Evolutionary conservation across 2,113 vertebrate species (phyloP).

Genomic region (Pollimyrus isidori): DNA sequence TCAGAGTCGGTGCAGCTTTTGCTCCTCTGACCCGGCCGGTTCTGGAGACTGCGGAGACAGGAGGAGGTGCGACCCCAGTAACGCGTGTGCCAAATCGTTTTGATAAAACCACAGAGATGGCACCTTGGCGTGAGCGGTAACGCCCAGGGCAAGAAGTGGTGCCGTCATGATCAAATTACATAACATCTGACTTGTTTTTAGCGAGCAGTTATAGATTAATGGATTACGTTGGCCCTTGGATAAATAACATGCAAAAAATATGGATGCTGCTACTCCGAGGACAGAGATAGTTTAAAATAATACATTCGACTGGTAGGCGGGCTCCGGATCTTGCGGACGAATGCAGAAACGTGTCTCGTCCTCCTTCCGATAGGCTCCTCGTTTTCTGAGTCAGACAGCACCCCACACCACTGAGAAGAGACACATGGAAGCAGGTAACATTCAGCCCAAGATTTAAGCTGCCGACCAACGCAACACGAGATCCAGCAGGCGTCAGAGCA

Average conservation of each 20-base stretch:
- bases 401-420: slow-evolving; percentile 36
- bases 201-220: neutral
- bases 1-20: slow-evolving; percentile 80
- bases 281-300: neutral
- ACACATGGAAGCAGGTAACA: neutral
- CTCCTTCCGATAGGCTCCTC: slow-evolving; percentile 79
- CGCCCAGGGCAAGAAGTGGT: neutral
- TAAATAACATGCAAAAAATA: neutral
- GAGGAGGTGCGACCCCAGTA: neutral
- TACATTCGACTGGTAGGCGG: slow-evolving; percentile 39
- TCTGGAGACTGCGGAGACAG: slow-evolving; percentile 59
- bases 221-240: neutral
- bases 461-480: neutral
- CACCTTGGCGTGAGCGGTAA: neutral
- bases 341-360: slow-evolving; percentile 75
- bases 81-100: neutral
- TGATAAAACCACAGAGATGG: neutral
- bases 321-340: slow-evolving; percentile 71
- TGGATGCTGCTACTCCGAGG: neutral
- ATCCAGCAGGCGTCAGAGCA: neutral
- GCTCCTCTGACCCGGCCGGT: slow-evolving; percentile 67
- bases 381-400: slow-evolving; percentile 88
- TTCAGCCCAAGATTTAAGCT: neutral
- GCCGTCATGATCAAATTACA: neutral
- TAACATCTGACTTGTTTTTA: neutral